phyloP scores from a whole-genome alignment of 2,797 vertebrate species.

The Emydoidea blandingii region DNA sequence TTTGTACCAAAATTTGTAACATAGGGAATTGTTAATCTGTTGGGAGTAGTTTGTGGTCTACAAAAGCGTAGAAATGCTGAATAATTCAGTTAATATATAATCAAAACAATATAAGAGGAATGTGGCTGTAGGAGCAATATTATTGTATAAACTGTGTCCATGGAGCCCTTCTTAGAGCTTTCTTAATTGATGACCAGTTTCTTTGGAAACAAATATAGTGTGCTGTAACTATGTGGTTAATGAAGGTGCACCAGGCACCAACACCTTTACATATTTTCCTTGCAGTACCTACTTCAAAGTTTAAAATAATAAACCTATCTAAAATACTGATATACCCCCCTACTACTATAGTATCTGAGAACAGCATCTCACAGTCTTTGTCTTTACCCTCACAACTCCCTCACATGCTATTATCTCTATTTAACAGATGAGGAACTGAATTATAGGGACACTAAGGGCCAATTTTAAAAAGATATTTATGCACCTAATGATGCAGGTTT shows the following conservation, averaged over 20 bases:
- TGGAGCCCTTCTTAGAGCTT: neutral
- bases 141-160: neutral
- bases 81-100: neutral
- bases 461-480: neutral
- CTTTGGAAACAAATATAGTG: neutral
- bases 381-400: neutral
- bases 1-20: neutral
- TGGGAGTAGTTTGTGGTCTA: neutral
- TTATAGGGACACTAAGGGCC: neutral
- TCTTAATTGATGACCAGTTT: neutral
- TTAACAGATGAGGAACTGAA: neutral
- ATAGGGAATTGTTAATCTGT: neutral
- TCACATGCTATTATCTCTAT: neutral
- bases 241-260: neutral
- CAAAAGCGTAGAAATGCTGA: neutral
- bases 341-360: neutral
- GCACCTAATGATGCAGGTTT: neutral
- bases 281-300: neutral
- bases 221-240: neutral
- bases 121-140: accelerated
- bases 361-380: neutral
- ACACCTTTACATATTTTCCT: neutral
- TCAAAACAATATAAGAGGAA: neutral
- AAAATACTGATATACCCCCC: neutral
- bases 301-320: neutral